Conservation (phyloP, 2,888 invertebrate genomes). For the Protodeltote pygarga region DNA sequence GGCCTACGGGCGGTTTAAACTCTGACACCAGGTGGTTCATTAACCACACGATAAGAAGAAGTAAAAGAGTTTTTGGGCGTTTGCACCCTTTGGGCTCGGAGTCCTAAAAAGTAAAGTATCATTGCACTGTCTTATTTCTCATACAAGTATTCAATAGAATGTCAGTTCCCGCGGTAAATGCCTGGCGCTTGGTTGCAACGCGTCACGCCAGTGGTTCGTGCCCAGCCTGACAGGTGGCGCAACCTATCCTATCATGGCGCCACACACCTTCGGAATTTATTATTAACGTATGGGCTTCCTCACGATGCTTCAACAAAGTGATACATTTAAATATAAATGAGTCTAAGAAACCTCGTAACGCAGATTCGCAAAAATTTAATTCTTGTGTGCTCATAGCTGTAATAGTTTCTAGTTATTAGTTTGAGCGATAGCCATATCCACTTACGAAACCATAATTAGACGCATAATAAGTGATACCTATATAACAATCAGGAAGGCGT, state of each 20-base stretch:
- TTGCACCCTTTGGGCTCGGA: too few species aligned
- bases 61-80: too few species aligned
- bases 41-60: too few species aligned
- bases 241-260: conserved; percentile 44
- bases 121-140: conserved; percentile 34
- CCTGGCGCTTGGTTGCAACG: conserved; percentile 35
- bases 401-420: conserved; percentile 28
- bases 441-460: conserved; percentile 43
- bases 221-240: conserved; percentile 46
- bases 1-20: too few species aligned
- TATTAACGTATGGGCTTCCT: conserved; percentile 46
- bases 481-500: conserved; percentile 43
- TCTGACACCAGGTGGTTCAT: too few species aligned
- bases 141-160: conserved; percentile 40
- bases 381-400: conserved; percentile 12
- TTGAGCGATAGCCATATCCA: conserved; percentile 26
- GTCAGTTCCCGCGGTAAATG: conserved; percentile 42
- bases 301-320: conserved; percentile 26
- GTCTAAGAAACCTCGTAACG: conserved; percentile 3
- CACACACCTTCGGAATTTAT: conserved; percentile 48
- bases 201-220: conserved; percentile 45
- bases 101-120: conserved; percentile 36
- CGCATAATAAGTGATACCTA: conserved; percentile 31
- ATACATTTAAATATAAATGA: conserved; percentile 15
- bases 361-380: conserved; percentile 8